Evolutionary conservation across 1,140 invertebrate species (phyloP).

Genomic region (Bicyclus anynana): DNA sequence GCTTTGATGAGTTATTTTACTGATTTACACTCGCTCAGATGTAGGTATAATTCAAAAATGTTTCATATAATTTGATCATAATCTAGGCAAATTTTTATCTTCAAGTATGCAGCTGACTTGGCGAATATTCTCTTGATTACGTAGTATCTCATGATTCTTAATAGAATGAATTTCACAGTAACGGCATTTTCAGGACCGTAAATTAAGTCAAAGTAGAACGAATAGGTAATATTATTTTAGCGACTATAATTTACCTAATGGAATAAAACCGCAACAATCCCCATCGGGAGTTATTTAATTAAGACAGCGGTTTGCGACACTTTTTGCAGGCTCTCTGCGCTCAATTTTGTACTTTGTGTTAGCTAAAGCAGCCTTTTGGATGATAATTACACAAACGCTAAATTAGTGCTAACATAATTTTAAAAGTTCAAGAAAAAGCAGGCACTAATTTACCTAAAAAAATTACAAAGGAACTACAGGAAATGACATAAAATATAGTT

Average conservation of each 20-base stretch:
- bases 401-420: too few species aligned
- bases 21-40: too few species aligned
- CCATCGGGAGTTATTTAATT: slow-evolving; percentile 30
- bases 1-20: too few species aligned
- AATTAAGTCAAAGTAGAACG: slow-evolving; percentile 4
- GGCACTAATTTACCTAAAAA: too few species aligned
- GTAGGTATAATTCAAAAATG: too few species aligned
- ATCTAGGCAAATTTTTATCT: not conserved
- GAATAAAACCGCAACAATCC: slow-evolving; percentile 35
- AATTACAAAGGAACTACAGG: too few species aligned
- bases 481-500: too few species aligned
- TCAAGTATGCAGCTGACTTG: not conserved
- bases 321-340: not conserved
- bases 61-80: too few species aligned
- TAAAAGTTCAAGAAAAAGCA: too few species aligned
- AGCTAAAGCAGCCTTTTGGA: not conserved
- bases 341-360: not conserved
- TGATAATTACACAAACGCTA: too few species aligned
- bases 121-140: not conserved
- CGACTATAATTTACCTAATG: slow-evolving; percentile 48
- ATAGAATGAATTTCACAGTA: not conserved
- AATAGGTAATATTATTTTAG: slow-evolving; percentile 35
- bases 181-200: not conserved
- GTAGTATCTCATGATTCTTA: not conserved
- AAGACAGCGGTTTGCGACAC: slow-evolving; percentile 9